A percentile compares a stretch with the other conserved stretches of the same genome.
Evolutionary conservation across 1,140 invertebrate species (phyloP).

Genomic region (Drosophila truncata): DNA sequence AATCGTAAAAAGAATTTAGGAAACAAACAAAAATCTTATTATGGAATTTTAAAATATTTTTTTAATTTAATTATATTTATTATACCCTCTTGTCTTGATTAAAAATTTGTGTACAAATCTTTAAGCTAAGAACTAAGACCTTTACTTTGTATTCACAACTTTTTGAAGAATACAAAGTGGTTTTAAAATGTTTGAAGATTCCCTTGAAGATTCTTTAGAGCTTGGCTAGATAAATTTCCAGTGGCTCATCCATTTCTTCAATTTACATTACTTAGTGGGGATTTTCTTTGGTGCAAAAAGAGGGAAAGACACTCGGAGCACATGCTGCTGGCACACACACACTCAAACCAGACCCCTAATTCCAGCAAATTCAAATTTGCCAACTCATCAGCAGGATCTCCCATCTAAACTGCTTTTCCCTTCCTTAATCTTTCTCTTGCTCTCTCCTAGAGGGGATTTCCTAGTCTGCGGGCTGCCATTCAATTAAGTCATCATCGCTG

Average conservation of each 20-base stretch:
- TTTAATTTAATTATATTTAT: not conserved
- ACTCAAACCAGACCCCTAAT: slow-evolving; percentile 2
- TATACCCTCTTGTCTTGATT: not conserved
- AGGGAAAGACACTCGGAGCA: not conserved
- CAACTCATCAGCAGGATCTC: slow-evolving; percentile 33
- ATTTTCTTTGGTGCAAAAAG: not conserved
- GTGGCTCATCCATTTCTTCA: not conserved
- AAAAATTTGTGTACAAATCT: not conserved
- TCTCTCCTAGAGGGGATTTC: slow-evolving; percentile 6
- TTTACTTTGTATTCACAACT: not conserved
- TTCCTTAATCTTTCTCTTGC: not conserved
- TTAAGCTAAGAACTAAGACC: not conserved
- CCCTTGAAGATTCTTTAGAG: not conserved
- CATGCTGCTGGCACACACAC: not conserved
- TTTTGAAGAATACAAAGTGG: not conserved
- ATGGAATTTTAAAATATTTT: not conserved
- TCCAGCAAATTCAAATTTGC: slow-evolving; percentile 35
- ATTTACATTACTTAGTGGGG: not conserved
- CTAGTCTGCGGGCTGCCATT: slow-evolving; percentile 40
- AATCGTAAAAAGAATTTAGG: too few relatives aligned
- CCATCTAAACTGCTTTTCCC: slow-evolving; percentile 24
- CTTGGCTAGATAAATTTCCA: not conserved
- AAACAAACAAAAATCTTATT: not conserved
- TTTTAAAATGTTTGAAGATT: too few relatives aligned
- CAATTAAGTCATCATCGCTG: slow-evolving; percentile 58